Evolutionary conservation across 2,113 vertebrate species (phyloP), one percentile per base, ranked within the genome.

Genomic region (Nettapus auritus): DNA sequence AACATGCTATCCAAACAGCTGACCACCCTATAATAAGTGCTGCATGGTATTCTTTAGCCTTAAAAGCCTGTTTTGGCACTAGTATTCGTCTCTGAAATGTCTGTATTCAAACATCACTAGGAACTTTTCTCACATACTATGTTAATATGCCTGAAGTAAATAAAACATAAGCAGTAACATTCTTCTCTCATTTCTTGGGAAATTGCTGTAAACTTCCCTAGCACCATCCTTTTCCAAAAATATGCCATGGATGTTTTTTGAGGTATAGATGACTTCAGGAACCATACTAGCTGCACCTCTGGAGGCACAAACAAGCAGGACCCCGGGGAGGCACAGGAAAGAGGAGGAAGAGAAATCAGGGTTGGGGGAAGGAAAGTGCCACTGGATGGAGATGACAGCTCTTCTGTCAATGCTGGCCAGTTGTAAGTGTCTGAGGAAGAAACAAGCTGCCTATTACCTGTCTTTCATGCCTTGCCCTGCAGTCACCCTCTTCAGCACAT

Each of bases 1-100:
- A 93, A 55, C 60, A 78, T 42, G 8, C 38, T 92, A 31, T 86
- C 76, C 34, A 86, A 95, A 94, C 60, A 94, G 66, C 86, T 96
- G 79, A 94, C 42, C 3, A 0, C 66, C 83, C 94, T 73, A 66
- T 90, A 96, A 89, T 79, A 92, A 90, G 94, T 86, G 82, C 60
- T 76, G 38, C 42, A 68, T 29, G 60, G 33, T 92, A 71, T 94
- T 82, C 60, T 86, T 96, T 79, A 64, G 38, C 69, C 42, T 82
- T 88, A 88, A 93, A 90, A 93, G 53, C 21, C 60, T 90, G 4
- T 76, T 53, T 90, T 91, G 88, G 22, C 71, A 77, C 11, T 25
- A 55, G 64, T 59, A 70, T 88, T 70, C 63, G 33, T 33, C 31
- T 59, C 52, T 33, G 42, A 89, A 94, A 88, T 25, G 3, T 44